These are phyloP conservation scores for Nephrocerus scutellatus DNA, from an alignment of 2,888 invertebrate genomes.

Conservation along the genomic window DNA sequence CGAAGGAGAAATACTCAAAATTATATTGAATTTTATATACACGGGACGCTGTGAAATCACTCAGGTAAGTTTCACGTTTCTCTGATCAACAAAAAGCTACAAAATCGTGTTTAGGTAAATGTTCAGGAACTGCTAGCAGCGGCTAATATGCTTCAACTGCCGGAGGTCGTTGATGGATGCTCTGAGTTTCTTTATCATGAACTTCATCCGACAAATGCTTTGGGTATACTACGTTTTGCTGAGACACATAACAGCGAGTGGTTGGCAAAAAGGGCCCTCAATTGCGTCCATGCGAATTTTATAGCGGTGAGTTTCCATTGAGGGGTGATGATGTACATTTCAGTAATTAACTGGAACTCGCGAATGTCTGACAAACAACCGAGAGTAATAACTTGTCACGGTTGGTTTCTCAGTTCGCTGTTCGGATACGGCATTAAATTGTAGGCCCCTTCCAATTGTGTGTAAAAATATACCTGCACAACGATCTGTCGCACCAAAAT, in stretches of 20 bases:
- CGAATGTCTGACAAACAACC: too few relatives aligned
- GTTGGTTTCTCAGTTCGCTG: too few relatives aligned
- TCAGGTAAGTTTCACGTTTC: conserved; percentile 38
- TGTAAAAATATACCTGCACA: too few relatives aligned
- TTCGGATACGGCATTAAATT: too few relatives aligned
- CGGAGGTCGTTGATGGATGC: conserved; percentile 76
- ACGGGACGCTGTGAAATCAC: conserved; percentile 57
- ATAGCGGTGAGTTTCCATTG: conserved; percentile 60
- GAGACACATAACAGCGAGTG: conserved; percentile 78
- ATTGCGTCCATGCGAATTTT: conserved; percentile 80
- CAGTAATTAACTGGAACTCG: too few relatives aligned
- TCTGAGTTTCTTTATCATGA: conserved; percentile 78
- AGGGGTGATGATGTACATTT: too few relatives aligned
- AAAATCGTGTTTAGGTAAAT: conserved; percentile 51
- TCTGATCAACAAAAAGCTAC: background rate
- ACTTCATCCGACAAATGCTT: conserved; percentile 77
- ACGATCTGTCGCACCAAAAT: too few relatives aligned
- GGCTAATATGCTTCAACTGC: conserved; percentile 84
- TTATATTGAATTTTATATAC: conserved; percentile 81
- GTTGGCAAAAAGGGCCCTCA: conserved; percentile 68
- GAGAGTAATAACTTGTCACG: too few relatives aligned
- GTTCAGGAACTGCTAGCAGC: conserved; percentile 84
- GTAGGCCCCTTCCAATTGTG: too few relatives aligned
- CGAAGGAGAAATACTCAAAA: conserved; percentile 65
- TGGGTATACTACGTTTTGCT: conserved; percentile 87